Evolutionary conservation across 2,888 invertebrate species (phyloP).

Genomic region (Elmis aenea): DNA sequence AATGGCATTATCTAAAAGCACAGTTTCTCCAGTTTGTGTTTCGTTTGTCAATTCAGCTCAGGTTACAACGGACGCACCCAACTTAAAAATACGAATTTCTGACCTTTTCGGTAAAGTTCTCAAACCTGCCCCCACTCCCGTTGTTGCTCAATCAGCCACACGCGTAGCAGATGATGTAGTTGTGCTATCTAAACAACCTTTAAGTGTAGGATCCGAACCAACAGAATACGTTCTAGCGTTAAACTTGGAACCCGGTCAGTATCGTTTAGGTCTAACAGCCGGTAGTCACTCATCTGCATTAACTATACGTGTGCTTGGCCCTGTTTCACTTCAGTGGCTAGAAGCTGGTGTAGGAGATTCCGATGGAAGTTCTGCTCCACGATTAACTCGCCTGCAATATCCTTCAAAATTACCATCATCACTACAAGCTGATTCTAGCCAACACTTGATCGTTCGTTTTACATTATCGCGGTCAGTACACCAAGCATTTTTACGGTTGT

Average conservation of each 20-base stretch:
- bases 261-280: slow-evolving; percentile 73
- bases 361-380: slow-evolving; percentile 81
- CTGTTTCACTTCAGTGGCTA: slow-evolving; percentile 68
- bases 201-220: slow-evolving; percentile 53
- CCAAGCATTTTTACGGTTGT: slow-evolving; percentile 82
- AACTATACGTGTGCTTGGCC: slow-evolving; percentile 66
- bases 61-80: slow-evolving; percentile 69
- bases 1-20: slow-evolving; percentile 46
- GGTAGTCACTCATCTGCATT: slow-evolving; percentile 52
- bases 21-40: slow-evolving; percentile 78
- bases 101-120: slow-evolving; percentile 69
- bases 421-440: slow-evolving; percentile 83
- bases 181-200: slow-evolving; percentile 63
- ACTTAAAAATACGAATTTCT: slow-evolving; percentile 65
- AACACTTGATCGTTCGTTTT: slow-evolving; percentile 77
- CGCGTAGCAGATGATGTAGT: slow-evolving; percentile 69
- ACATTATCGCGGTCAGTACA: slow-evolving; percentile 70
- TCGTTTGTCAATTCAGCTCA: slow-evolving; percentile 73
- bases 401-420: slow-evolving; percentile 65
- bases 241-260: slow-evolving; percentile 79
- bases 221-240: slow-evolving; percentile 74
- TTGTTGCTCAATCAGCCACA: slow-evolving; percentile 71
- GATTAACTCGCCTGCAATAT: slow-evolving; percentile 65
- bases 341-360: slow-evolving; percentile 88
- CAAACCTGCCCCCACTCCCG: slow-evolving; percentile 64